phyloP scores from a whole-genome alignment of 2,113 vertebrate genomes.

The Mellivora capensis region DNA sequence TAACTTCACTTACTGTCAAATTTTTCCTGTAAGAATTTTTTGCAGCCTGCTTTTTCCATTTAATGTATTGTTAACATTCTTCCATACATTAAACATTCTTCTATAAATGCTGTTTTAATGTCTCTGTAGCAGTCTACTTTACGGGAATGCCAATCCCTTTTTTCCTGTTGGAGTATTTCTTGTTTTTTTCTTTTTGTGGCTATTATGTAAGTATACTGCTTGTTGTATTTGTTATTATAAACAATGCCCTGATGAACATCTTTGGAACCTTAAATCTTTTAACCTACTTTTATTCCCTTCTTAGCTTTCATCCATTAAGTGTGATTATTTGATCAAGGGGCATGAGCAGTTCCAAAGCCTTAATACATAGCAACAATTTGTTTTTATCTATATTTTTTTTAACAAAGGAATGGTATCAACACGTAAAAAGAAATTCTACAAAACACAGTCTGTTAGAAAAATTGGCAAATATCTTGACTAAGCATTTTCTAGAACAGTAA shows the following conservation, averaged over 20 bases:
- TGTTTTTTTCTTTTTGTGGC: background rate
- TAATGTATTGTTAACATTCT: background rate
- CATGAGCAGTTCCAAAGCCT: background rate
- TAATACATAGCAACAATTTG: background rate
- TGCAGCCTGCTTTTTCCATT: background rate
- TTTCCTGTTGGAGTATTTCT: background rate
- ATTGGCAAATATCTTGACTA: background rate
- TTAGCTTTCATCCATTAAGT: background rate
- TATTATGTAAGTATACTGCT: background rate
- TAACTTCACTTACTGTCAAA: background rate
- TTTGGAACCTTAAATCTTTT: background rate
- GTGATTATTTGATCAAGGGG: background rate
- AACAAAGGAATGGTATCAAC: background rate
- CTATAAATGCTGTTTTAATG: background rate
- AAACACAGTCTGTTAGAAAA: background rate
- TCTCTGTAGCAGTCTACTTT: background rate
- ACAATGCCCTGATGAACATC: background rate
- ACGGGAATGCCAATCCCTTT: background rate
- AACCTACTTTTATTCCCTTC: background rate
- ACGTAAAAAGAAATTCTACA: background rate
- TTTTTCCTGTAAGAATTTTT: slow-evolving; percentile 22
- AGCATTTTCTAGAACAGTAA: background rate
- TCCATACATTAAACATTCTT: background rate
- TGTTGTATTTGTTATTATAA: background rate
- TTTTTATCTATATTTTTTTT: background rate